A percentile compares a stretch with the other conserved stretches of the same genome.
phyloP scores from a whole-genome alignment of 1,140 invertebrate species.

The Schlechtendalia chinensis region DNA sequence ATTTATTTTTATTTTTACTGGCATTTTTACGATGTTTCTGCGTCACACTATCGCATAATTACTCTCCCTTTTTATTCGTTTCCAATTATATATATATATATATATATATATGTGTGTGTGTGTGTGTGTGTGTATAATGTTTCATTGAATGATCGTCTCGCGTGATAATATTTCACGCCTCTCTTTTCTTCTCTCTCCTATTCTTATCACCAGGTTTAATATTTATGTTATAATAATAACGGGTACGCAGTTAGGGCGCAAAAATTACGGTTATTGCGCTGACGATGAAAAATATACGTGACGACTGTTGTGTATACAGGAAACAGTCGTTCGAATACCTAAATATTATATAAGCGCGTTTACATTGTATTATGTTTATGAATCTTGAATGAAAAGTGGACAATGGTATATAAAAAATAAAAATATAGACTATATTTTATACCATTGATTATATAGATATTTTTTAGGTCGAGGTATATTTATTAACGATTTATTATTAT shows the following conservation, averaged over 20 bases:
- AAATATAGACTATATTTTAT: too few species aligned
- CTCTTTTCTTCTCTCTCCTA: not conserved
- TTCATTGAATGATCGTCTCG: not conserved
- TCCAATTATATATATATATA: not conserved
- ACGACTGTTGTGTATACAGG: not conserved
- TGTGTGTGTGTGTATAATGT: too few species aligned
- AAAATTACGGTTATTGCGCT: constrained; percentile 5
- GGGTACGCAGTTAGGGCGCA: not conserved
- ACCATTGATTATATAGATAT: too few species aligned
- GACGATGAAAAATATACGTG: not conserved
- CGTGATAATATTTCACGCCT: constrained; percentile 15
- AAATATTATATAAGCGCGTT: too few species aligned
- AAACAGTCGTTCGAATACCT: not conserved
- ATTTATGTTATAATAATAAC: not conserved
- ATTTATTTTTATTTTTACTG: constrained; percentile 10
- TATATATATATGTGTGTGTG: not conserved
- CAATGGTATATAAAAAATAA: too few species aligned
- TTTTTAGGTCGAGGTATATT: too few species aligned
- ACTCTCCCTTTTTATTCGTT: not conserved
- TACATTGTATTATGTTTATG: too few species aligned
- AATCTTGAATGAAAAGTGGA: too few species aligned
- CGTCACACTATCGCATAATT: constrained; percentile 20
- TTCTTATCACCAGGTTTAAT: not conserved
- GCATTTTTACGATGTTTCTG: not conserved
- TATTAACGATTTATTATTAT: too few species aligned